A percentile compares a stretch with the other conserved stretches of the same genome.
These are phyloP conservation scores for Ceratosolen fusciceps DNA, from an alignment of 1,140 invertebrate genomes.

Conservation along the genomic window DNA sequence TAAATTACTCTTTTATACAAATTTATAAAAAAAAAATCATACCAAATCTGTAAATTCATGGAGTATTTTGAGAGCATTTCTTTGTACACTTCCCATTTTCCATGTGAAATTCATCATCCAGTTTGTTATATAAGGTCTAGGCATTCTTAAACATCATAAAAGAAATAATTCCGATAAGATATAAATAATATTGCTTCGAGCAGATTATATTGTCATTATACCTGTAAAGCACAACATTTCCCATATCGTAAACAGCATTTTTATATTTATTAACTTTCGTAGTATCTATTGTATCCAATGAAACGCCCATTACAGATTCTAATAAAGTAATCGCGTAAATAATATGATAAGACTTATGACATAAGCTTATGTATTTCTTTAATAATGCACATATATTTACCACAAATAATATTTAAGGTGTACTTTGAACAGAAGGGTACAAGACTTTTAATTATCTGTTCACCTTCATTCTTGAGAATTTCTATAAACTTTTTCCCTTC, in stretches of 20 bases:
- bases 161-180: too few relatives aligned
- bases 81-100: slow-evolving; percentile 36
- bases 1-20: too few relatives aligned
- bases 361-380: neutral
- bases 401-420: slow-evolving; percentile 86
- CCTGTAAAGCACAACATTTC: slow-evolving; percentile 49
- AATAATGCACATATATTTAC: slow-evolving; percentile 67
- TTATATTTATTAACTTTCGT: slow-evolving; percentile 36
- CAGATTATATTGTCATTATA: too few relatives aligned
- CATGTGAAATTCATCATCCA: slow-evolving; percentile 46
- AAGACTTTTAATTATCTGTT: slow-evolving; percentile 70
- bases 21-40: neutral
- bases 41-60: slow-evolving; percentile 55
- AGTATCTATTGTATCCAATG: slow-evolving; percentile 76
- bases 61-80: slow-evolving; percentile 30
- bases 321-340: slow-evolving; percentile 27
- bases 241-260: slow-evolving; percentile 39
- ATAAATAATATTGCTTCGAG: too few relatives aligned
- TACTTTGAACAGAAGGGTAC: slow-evolving; percentile 79
- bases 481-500: slow-evolving; percentile 53
- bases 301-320: slow-evolving; percentile 88
- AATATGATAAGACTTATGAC: too few relatives aligned
- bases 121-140: slow-evolving; percentile 71
- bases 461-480: slow-evolving; percentile 57
- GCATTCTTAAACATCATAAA: slow-evolving; percentile 60